Evolutionary conservation across 2,113 vertebrate genomes (phyloP), one percentile per base, ranked within the genome.

Genomic region (Ahaetulla prasina): DNA sequence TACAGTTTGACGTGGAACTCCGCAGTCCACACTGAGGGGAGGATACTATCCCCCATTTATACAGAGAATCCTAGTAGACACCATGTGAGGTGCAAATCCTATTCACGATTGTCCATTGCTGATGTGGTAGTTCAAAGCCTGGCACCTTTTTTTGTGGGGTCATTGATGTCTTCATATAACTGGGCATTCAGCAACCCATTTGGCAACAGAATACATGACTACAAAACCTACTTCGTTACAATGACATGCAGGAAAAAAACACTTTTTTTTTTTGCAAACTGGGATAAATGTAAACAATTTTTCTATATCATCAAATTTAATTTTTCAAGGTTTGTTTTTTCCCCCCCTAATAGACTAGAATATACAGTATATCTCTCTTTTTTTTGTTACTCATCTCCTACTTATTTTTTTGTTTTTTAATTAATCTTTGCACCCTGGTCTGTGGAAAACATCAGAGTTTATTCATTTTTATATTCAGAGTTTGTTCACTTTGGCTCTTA

Each of bases 341-440:
- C n/a, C n/a, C 11, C 50, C 16, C 3, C 84, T 0, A 3, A 39
- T 93, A 14, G 89, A 89, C 90, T 93, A 50, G 57, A 90, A 93
- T 39, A 39, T 80, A 39, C 8, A 95, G 94, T 85, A 87, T 8
- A 12, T n/a, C 3, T 49, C 16, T 20, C n/a, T 94, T 47, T 14
- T 52, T 20, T 94, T 92, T 89, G 9, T 94, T 54, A 88, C 14
- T 35, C 8, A 0, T 95, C 93, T 22, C 43, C 86, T 16, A 88
- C 49, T 80, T 16, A 52, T 5, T 94, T 95, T 95, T 90, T 95
- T 68, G 27, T 95, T 91, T 12, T 89, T 90, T 92, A 18, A 25
- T 1, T 3, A 86, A n/a, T 89, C 27, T 86, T 57, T 55, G 23
- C 57, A 49, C 25, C 84, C 6, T 35, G 50, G 52, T 50, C 30